These are phyloP conservation scores for Leptura quadrifasciata DNA, from an alignment of 2,888 invertebrate species.

Conservation along the genomic window DNA sequence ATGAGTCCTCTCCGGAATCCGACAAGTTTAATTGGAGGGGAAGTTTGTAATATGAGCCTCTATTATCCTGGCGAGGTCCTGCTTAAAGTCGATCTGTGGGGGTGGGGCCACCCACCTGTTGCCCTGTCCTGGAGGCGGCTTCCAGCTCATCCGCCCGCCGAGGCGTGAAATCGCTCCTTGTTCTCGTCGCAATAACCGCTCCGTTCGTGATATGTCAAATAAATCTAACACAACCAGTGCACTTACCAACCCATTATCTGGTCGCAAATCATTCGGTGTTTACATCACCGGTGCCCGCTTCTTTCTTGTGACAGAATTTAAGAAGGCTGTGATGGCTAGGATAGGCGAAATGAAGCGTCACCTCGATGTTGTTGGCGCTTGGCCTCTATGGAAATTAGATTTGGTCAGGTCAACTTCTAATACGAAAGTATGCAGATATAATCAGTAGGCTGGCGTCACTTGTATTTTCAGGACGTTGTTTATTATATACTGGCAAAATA, in stretches of 20 bases:
- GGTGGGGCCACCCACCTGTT: conserved; percentile 69
- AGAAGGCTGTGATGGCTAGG: background rate
- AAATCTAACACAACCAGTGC: conserved; percentile 12
- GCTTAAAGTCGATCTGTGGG: conserved; percentile 50
- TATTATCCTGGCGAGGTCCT: conserved; percentile 50
- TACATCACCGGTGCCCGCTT: background rate
- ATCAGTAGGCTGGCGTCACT: too few relatives aligned
- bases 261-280: conserved; percentile 14
- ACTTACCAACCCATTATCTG: conserved; percentile 23
- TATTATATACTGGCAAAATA: too few relatives aligned
- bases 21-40: conserved; percentile 32
- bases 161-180: conserved; percentile 50
- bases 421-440: too few relatives aligned
- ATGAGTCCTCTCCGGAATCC: conserved; percentile 32
- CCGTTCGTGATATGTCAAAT: conserved; percentile 23
- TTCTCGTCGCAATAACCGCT: conserved; percentile 4
- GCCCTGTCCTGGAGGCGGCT: conserved; percentile 61
- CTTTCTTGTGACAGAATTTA: background rate
- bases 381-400: too few relatives aligned
- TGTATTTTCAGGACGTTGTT: too few relatives aligned
- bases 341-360: background rate
- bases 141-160: conserved; percentile 61
- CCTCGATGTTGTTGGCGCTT: background rate
- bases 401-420: too few relatives aligned
- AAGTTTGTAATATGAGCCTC: background rate